Conservation (phyloP, 92 coral and sea anemone species). For the Phenganax marumi region DNA sequence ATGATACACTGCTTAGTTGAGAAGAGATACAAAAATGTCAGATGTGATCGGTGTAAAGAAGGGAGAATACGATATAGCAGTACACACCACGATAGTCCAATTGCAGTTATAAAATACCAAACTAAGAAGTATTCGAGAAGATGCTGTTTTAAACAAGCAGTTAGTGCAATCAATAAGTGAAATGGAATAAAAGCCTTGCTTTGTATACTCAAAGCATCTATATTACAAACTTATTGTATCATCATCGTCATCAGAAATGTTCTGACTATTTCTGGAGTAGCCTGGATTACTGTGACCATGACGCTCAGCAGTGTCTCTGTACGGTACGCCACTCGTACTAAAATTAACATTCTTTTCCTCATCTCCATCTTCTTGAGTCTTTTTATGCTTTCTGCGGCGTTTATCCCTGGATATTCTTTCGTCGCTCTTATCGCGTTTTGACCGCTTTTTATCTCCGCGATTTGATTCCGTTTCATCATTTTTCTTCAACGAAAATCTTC, state of each 20-base stretch:
- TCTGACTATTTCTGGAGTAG: neutral
- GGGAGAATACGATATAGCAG: no score
- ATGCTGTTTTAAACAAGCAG: neutral
- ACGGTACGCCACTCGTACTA: neutral
- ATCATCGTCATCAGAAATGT: neutral
- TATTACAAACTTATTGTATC: neutral
- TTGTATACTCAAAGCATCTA: no score
- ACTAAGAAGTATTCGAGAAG: neutral
- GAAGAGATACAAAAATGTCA: no score
- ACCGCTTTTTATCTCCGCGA: neutral
- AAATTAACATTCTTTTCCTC: neutral
- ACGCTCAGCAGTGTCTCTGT: neutral
- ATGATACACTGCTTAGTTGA: no score
- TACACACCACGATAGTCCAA: no score
- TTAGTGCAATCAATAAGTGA: no score
- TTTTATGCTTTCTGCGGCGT: neutral
- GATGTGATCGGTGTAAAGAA: no score
- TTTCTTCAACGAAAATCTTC: neutral
- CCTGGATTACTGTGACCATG: neutral
- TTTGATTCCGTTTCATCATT: neutral
- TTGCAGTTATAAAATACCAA: no score
- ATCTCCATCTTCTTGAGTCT: neutral
- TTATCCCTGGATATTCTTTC: neutral
- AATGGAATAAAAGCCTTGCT: no score
- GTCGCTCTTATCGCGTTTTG: neutral